A percentile compares a stretch with the other conserved stretches of the same genome.
Conservation (phyloP, 2,888 invertebrate genomes). For the Drosophila leonis region DNA sequence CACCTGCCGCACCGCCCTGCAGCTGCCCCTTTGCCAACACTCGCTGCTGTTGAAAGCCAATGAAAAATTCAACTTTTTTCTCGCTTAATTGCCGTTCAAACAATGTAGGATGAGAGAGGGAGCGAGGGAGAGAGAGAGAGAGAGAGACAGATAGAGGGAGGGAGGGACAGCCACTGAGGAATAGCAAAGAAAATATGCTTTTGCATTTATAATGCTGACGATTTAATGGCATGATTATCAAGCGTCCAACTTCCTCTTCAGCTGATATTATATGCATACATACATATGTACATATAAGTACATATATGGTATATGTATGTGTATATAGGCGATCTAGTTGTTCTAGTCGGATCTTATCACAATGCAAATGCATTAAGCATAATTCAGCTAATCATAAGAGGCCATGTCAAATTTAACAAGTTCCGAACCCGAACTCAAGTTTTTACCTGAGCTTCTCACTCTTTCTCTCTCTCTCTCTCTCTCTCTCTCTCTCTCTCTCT, state of each 20-base stretch:
- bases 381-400: conserved; percentile 76
- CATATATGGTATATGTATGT: conserved; percentile 1
- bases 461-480: not conserved
- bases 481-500: not conserved
- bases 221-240: conserved; percentile 69
- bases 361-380: conserved; percentile 63
- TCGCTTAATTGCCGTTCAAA: conserved; percentile 62
- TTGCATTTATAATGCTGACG: conserved; percentile 56
- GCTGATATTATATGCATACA: conserved; percentile 10
- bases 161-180: conserved; percentile 13
- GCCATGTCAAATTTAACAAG: conserved; percentile 72
- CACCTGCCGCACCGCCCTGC: conserved; percentile 4
- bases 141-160: not conserved
- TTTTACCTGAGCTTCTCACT: conserved; percentile 2
- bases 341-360: conserved; percentile 57
- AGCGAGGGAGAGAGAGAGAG: conserved; percentile 1
- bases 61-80: conserved; percentile 65
- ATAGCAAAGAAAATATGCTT: conserved; percentile 51
- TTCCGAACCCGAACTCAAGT: conserved; percentile 29
- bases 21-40: conserved; percentile 2
- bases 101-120: conserved; percentile 27
- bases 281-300: not conserved
- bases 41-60: conserved; percentile 63
- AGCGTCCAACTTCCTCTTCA: conserved; percentile 32
- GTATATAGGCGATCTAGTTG: conserved; percentile 1